Evolutionary conservation across 2,888 invertebrate species (phyloP).

Genomic region (Drosophila formosana): DNA sequence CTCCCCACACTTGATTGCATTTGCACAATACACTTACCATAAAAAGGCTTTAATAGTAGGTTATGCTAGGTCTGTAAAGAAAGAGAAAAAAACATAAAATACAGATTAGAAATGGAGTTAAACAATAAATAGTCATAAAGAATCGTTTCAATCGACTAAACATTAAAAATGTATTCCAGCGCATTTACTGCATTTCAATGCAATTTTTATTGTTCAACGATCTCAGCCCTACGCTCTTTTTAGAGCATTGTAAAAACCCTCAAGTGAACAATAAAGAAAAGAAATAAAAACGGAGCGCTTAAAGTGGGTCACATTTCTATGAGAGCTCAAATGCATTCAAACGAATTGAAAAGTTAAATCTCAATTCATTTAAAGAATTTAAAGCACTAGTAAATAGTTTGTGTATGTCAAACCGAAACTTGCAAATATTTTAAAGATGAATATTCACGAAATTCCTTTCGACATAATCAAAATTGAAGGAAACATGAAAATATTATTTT

Average conservation of each 20-base stretch:
- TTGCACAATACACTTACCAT: constrained; percentile 56
- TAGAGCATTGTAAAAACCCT: constrained; percentile 4
- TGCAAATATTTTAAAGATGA: not conserved
- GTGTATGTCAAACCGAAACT: not conserved
- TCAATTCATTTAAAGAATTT: not conserved
- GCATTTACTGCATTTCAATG: constrained; percentile 28
- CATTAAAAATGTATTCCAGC: constrained; percentile 1
- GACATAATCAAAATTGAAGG: not conserved
- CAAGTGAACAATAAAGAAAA: constrained; percentile 12
- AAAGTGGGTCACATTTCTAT: constrained; percentile 29
- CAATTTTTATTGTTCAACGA: constrained; percentile 24
- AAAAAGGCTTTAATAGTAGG: constrained; percentile 49
- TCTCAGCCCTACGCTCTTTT: not conserved
- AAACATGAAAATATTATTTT: constrained; percentile 11
- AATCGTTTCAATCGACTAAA: constrained; percentile 1
- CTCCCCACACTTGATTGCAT: constrained; percentile 6
- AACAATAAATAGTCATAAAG: constrained; percentile 8
- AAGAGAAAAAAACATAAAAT: constrained; percentile 30
- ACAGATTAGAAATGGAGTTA: constrained; percentile 30
- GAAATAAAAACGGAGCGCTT: constrained; percentile 15
- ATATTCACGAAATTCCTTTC: not conserved
- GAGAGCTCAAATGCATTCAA: not conserved
- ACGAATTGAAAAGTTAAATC: not conserved
- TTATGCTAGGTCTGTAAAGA: constrained; percentile 49
- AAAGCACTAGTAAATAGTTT: not conserved